These are phyloP conservation scores for Lordiphosa fenestrarum DNA, from an alignment of 2,888 invertebrate genomes.

Conservation along the genomic window DNA sequence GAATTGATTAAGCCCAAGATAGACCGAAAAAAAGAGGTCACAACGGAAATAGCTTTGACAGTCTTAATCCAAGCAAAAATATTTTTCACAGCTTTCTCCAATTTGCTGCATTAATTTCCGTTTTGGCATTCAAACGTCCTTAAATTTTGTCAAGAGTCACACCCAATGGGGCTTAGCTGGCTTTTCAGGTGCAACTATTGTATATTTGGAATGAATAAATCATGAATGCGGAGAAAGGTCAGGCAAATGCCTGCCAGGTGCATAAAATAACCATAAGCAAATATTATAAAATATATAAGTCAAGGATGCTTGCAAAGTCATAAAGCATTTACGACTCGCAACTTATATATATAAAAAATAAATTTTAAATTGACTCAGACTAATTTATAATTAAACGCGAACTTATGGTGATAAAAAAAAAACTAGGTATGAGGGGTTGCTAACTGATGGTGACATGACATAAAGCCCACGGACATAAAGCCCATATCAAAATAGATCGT, in stretches of 20 bases:
- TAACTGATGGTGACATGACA: too few species aligned
- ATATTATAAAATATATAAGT: too few species aligned
- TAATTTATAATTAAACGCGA: too few species aligned
- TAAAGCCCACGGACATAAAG: too few species aligned
- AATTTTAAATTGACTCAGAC: too few species aligned
- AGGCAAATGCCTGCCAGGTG: background rate
- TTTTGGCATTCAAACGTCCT: conserved; percentile 7
- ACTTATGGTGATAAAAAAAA: too few species aligned
- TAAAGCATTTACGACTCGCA: too few species aligned
- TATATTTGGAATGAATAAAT: conserved; percentile 11
- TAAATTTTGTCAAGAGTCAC: conserved; percentile 4
- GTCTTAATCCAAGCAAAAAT: conserved; percentile 40
- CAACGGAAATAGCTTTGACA: conserved; percentile 69
- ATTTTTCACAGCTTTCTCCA: conserved; percentile 30
- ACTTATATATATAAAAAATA: too few species aligned
- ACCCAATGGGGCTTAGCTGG: conserved; percentile 2
- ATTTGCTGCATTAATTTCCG: conserved; percentile 54
- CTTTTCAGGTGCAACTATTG: conserved; percentile 4
- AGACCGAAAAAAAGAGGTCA: conserved; percentile 27
- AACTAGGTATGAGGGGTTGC: too few species aligned
- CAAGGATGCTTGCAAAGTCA: too few species aligned
- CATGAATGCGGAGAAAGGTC: conserved; percentile 1
- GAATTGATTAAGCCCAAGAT: conserved; percentile 57
- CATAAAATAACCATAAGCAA: too few species aligned
- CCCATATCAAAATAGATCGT: too few species aligned